phyloP scores from a whole-genome alignment of 35 echinoderm and acorn worm genomes.

The Ophioderma brevispina region DNA sequence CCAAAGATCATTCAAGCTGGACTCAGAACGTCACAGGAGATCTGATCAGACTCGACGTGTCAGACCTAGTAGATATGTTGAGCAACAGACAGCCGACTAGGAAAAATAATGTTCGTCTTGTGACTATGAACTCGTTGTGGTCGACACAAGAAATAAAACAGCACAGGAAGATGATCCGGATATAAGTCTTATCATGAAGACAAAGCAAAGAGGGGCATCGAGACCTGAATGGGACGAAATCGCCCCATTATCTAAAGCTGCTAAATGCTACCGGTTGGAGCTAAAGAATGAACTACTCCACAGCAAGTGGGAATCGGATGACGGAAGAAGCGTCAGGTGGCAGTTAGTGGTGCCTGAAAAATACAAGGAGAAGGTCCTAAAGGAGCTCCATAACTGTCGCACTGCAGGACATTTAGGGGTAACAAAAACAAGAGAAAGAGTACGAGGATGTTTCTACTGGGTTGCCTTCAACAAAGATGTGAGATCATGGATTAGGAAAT shows the following conservation, averaged over 20 bases:
- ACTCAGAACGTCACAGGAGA: neutral
- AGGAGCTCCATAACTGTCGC: neutral
- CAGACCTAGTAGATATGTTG: neutral
- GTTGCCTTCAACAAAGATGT: too few relatives aligned
- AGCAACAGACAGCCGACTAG: neutral
- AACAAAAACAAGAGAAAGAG: slow-evolving; percentile 33
- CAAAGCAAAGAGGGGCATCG: neutral
- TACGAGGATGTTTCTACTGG: neutral
- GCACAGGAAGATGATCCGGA: neutral
- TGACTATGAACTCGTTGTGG: neutral
- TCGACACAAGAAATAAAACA: neutral
- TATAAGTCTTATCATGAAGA: neutral
- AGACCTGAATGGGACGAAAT: too few relatives aligned
- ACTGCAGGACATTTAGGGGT: too few relatives aligned
- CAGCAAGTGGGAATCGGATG: neutral
- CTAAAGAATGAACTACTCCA: neutral
- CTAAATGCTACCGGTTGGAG: neutral
- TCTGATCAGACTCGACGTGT: neutral
- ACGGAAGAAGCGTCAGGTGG: neutral
- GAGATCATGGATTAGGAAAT: too few relatives aligned
- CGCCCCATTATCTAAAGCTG: neutral
- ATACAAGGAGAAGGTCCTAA: neutral
- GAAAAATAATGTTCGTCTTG: neutral
- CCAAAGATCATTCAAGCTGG: neutral
- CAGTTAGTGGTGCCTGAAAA: neutral